Percentiles rank a stretch among this genome's conserved stretches.
Conservation (phyloP, 2,888 invertebrate species). For the Zaprionus lineosus region DNA sequence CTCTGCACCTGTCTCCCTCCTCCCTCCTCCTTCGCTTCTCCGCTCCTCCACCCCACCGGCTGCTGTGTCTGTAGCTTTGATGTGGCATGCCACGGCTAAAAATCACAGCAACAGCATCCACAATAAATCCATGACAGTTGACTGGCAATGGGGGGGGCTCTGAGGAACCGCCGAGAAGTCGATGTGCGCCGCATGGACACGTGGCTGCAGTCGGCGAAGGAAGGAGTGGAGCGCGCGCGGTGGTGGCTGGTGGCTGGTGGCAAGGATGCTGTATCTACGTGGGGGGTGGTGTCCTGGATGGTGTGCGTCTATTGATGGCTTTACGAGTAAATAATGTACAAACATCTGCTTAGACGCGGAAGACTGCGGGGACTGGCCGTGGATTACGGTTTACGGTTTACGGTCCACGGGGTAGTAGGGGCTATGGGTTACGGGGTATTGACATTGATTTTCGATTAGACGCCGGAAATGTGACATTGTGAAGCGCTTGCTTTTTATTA, state of each 20-base stretch:
- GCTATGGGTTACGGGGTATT: slow-evolving; percentile 16
- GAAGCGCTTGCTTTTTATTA: slow-evolving; percentile 38
- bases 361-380: slow-evolving; percentile 15
- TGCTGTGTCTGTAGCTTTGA: slow-evolving; percentile 44
- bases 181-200: slow-evolving; percentile 48
- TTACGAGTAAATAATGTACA: slow-evolving; percentile 78
- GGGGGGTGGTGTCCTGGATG: background rate
- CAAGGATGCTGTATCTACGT: too few relatives aligned
- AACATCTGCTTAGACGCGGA: slow-evolving; percentile 73
- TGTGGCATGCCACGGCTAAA: slow-evolving; percentile 71
- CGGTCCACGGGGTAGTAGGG: slow-evolving; percentile 9
- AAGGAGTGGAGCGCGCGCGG: too few relatives aligned
- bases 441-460: slow-evolving; percentile 77
- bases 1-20: slow-evolving; percentile 14
- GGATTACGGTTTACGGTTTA: too few relatives aligned
- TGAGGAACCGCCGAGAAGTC: slow-evolving; percentile 26
- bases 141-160: slow-evolving; percentile 50
- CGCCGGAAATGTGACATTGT: slow-evolving; percentile 57
- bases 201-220: slow-evolving; percentile 30
- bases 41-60: background rate
- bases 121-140: slow-evolving; percentile 74
- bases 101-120: slow-evolving; percentile 62
- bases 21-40: background rate
- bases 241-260: background rate
- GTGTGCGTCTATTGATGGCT: slow-evolving; percentile 68